phyloP scores from a whole-genome alignment of 2,888 invertebrate species.

The Coelopa pilipes region DNA sequence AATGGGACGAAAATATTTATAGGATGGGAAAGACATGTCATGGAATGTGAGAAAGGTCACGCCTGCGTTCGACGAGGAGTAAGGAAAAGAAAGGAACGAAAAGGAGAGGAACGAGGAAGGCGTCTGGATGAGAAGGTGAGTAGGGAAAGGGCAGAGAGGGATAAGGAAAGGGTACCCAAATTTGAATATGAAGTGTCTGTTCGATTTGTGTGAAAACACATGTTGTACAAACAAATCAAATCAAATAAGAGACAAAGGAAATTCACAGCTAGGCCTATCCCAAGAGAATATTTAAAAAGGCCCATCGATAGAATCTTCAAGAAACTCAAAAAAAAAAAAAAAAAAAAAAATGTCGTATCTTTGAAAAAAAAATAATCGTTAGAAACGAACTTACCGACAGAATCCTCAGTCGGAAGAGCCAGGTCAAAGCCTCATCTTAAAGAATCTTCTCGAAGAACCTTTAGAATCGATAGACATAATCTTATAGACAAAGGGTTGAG shows the following conservation, averaged over 20 bases:
- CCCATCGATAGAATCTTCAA: background rate
- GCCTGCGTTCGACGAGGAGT: background rate
- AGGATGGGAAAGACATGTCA: conserved; percentile 1
- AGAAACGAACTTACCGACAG: background rate
- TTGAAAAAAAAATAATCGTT: background rate
- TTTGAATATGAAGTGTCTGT: conserved; percentile 13
- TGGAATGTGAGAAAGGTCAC: conserved; percentile 23
- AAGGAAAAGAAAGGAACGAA: no score
- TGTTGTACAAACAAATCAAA: conserved; percentile 4
- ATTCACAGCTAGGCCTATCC: background rate
- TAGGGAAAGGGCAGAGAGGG: background rate
- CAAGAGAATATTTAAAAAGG: background rate
- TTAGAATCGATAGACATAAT: no score
- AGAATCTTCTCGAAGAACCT: no score
- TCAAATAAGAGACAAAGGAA: background rate
- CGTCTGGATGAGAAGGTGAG: no score
- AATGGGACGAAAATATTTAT: no score
- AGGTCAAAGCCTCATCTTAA: no score
- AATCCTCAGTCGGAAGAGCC: no score
- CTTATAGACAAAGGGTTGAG: no score
- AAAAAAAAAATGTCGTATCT: no score
- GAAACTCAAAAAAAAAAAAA: no score
- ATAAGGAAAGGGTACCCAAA: background rate
- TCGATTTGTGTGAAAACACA: conserved; percentile 19
- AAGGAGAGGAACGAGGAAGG: no score